Evolutionary conservation across 2,113 vertebrate genomes (phyloP), one percentile per base, ranked within the genome.

Genomic region (Ellobius talpinus): DNA sequence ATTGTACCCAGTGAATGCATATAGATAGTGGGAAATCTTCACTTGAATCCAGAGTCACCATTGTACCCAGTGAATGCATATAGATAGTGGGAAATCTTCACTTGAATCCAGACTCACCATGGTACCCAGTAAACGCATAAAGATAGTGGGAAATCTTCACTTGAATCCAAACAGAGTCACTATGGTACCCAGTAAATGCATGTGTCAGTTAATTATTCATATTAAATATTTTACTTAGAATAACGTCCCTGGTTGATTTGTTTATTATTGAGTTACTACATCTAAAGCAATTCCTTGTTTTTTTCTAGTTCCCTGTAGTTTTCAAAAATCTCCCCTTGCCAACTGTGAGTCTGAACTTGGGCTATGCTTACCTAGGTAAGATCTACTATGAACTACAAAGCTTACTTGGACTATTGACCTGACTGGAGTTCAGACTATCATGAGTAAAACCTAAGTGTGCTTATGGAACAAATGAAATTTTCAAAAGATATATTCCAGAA

Each of bases 401-500:
- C 39, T 86, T 81, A 66, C 58, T 93, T 79, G 8, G 45, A 90
- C 42, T 91, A 58, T 9, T 73, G 29, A 95, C 79, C 82, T 90
- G 29, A 84, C 21, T 29, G 42, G 39, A 39, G 19, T 73, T 73
- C 19, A 73, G 7, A 39, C 0, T 2, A 73, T 19, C 70, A 72
- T 19, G 36, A 72, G 7, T 39, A 94, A 24, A 92, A 81, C 4
- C 78, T 89, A 58, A 77, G 29, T 88, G 31, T 88, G 39, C 79
- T 95, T 96, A 47, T 89, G 47, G 52, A 95, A 16, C 26, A 93
- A 50, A 1, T 61, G 14, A 92, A 77, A 87, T 45, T 61, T 58
- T 95, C 61, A 31, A 70, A 36, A 96, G 31, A 58, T 74, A 0
- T 81, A 90, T 24, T 81, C 76, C 77, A 52, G 52, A 86, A 96